These are phyloP conservation scores for Nysson spinosus DNA, from an alignment of 2,888 invertebrate species.

Conservation along the genomic window DNA sequence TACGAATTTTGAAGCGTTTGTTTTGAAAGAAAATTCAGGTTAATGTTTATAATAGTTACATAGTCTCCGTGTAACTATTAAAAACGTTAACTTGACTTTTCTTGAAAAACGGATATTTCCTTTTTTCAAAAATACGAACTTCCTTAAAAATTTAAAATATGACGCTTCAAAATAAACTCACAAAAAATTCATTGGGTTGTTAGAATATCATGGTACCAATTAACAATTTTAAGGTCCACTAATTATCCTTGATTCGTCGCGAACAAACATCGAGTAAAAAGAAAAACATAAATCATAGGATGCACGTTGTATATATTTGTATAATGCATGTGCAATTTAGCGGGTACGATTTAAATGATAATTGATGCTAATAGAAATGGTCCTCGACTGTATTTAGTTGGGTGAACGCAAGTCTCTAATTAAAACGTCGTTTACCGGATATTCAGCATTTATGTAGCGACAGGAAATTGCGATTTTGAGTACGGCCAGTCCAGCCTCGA, in stretches of 20 bases:
- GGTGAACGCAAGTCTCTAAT: slow-evolving; percentile 52
- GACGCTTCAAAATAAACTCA: too few relatives aligned
- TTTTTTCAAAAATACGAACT: too few relatives aligned
- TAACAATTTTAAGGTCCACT: slow-evolving; percentile 35
- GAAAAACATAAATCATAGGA: slow-evolving; percentile 46
- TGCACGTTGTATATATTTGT: slow-evolving; percentile 10
- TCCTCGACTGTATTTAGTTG: slow-evolving; percentile 47
- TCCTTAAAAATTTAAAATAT: too few relatives aligned
- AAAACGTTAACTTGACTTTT: too few relatives aligned
- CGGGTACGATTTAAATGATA: slow-evolving; percentile 58
- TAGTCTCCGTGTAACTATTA: too few relatives aligned
- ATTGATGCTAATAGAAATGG: slow-evolving; percentile 57
- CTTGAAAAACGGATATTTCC: too few relatives aligned
- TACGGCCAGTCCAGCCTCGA: slow-evolving; percentile 33
- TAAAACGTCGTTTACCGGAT: slow-evolving; percentile 61
- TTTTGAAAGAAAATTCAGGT: too few relatives aligned
- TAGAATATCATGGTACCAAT: too few relatives aligned
- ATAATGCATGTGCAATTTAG: slow-evolving; percentile 43
- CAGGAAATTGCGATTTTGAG: slow-evolving; percentile 56
- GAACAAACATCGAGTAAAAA: slow-evolving; percentile 53
- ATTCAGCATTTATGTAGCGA: slow-evolving; percentile 58
- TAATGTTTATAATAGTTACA: too few relatives aligned
- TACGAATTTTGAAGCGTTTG: too few relatives aligned
- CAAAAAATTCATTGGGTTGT: too few relatives aligned
- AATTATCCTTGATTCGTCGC: slow-evolving; percentile 37